Base-by-base conservation (phyloP, 2,888 invertebrate species). In the Rhodophaea formosa region DNA sequence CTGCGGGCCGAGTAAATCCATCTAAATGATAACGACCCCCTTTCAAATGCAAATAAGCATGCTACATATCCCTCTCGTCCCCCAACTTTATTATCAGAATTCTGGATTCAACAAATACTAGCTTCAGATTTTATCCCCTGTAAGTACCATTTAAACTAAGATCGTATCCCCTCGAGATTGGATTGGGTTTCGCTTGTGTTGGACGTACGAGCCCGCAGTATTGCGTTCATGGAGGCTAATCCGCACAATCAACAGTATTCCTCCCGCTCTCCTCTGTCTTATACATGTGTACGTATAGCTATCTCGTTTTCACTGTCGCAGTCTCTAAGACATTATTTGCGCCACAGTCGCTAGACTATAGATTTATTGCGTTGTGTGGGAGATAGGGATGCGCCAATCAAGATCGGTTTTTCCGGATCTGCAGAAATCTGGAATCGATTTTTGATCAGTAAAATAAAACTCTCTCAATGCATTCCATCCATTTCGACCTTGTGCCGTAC, bases 191-290 rank as follows among this genome's bases (percentile, higher is more conserved):
- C 59, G 62, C 52, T 23, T 42, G 58, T 42, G 16, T 29, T 47
- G 15, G 8, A 45, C 16, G 42, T 35, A 14, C 35, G 39, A 39
- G 45, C 52, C 52, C 43, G 57, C 56, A 62, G 62, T 63, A 64
- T 64, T 61, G 62, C 64, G 60, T 58, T 62, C 66, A 61, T 65
- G 56, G 59, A 52, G 59, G 64, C 67, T 72, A 72, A 72, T 72
- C 71, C 70, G 69, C 64, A 69, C 67, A 69, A 72, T 72, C 72
- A 71, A 70, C 71, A 68, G 68, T 68, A 68, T 65, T 61, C 57
- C 63, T 54, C 62, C 53, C 45, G 51, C 15, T 44, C 57, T 17
- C 42, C 17, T 10, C 51, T 45, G 23, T 23, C 15, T 16, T 35
- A 17, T 39, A 23, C 15, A 15, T 49, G 44, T n/a, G n/a, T n/a